Evolutionary conservation across 1,140 invertebrate species (phyloP).

Genomic region (Prorops nasuta): DNA sequence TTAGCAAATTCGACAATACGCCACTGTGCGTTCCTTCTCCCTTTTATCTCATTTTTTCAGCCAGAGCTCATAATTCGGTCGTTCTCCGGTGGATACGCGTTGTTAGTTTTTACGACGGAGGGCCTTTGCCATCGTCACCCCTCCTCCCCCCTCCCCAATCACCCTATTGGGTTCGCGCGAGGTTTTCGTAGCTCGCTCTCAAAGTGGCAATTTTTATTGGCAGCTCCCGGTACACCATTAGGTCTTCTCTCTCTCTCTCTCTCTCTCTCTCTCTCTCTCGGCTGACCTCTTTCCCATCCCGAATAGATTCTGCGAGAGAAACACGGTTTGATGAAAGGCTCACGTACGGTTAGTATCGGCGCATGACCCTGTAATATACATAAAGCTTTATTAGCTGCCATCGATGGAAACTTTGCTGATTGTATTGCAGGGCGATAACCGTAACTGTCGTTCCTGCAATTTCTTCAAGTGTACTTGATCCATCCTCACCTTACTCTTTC

Average conservation of each 20-base stretch:
- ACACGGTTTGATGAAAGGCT: slow-evolving; percentile 30
- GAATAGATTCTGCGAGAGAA: slow-evolving; percentile 12
- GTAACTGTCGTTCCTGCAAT: slow-evolving; percentile 24
- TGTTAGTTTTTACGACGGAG: too few species aligned
- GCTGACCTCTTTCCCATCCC: slow-evolving; percentile 7
- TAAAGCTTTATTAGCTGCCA: slow-evolving; percentile 33
- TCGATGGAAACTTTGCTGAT: slow-evolving; percentile 34
- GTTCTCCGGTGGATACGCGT: too few species aligned
- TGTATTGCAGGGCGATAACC: slow-evolving; percentile 30
- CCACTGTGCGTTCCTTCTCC: too few species aligned
- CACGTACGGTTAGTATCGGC: slow-evolving; percentile 28
- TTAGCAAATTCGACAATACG: slow-evolving; percentile 44
- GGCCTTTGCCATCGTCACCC: too few species aligned
- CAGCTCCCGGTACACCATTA: too few species aligned
- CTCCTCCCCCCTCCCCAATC: too few species aligned
- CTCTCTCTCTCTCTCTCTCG: neutral
- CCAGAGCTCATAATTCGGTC: too few species aligned
- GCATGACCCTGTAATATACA: slow-evolving; percentile 31
- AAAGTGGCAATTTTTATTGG: too few species aligned
- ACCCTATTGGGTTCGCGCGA: too few species aligned
- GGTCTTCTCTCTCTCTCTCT: too few species aligned
- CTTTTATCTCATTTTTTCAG: slow-evolving; percentile 29
- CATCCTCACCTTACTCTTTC: slow-evolving; percentile 15
- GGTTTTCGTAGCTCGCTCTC: too few species aligned
- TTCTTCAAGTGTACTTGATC: slow-evolving; percentile 21